phyloP scores from a whole-genome alignment of 2,113 vertebrate species.

The Laticauda laticaudata region DNA sequence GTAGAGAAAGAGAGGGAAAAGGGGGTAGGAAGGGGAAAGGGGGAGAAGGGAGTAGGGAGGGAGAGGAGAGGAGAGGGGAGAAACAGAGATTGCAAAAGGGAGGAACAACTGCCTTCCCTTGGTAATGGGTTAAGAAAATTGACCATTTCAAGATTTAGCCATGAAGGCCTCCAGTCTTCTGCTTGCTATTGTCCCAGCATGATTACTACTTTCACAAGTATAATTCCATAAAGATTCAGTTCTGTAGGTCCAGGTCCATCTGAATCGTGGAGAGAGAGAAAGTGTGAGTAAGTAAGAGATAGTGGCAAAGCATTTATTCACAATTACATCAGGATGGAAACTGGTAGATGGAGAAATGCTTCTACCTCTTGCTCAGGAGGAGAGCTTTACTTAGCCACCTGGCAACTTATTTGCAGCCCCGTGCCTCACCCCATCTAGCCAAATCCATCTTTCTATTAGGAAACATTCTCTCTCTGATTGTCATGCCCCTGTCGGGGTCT shows the following conservation, averaged over 20 bases:
- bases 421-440: not conserved
- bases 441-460: not conserved
- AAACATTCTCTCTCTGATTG: not conserved
- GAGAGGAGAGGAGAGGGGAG: too few species aligned
- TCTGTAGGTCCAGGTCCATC: too few species aligned
- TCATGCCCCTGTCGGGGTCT: too few species aligned
- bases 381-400: not conserved
- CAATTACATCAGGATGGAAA: not conserved
- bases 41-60: too few species aligned
- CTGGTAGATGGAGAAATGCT: not conserved
- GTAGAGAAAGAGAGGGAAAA: too few species aligned
- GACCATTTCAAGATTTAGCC: not conserved
- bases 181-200: not conserved
- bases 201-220: not conserved
- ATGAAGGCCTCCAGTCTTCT: not conserved
- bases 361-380: not conserved
- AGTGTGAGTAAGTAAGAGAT: not conserved
- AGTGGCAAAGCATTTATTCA: not conserved
- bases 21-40: too few species aligned
- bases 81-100: not conserved
- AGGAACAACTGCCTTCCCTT: not conserved
- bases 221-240: not conserved
- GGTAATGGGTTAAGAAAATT: not conserved
- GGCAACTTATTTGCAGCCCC: not conserved
- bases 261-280: not conserved